Percentiles rank a stretch among this genome's conserved stretches.
Evolutionary conservation across 2,113 vertebrate species (phyloP).

Genomic region (Datnioides undecimradiatus): DNA sequence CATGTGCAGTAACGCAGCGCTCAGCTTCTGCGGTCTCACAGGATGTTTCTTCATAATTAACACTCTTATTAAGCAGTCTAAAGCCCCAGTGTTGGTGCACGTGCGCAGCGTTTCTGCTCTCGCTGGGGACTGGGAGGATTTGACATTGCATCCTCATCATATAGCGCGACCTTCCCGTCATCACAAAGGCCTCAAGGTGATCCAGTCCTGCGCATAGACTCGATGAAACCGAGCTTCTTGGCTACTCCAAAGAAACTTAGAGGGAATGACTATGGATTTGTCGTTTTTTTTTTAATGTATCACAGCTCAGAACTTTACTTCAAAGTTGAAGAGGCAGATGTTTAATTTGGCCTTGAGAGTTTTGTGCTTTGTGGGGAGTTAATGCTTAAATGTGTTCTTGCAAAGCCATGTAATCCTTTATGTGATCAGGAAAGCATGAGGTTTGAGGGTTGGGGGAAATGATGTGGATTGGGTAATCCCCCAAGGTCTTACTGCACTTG

Average conservation of each 20-base stretch:
- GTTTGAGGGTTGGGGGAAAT: conserved; percentile 73
- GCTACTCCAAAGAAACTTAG: background rate
- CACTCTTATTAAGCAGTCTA: background rate
- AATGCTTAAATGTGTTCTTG: conserved; percentile 71
- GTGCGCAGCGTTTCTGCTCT: conserved; percentile 1
- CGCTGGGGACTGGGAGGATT: background rate
- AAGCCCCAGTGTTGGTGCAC: background rate
- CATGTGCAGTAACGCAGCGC: background rate
- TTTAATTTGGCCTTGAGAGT: conserved; percentile 69
- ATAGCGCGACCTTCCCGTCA: conserved; percentile 18
- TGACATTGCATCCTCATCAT: conserved; percentile 6
- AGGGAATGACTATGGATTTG: background rate
- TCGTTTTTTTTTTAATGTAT: conserved; percentile 22
- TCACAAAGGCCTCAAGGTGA: background rate
- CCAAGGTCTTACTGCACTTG: conserved; percentile 74
- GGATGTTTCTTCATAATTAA: conserved; percentile 17
- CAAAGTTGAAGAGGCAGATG: conserved; percentile 52
- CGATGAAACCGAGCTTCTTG: background rate
- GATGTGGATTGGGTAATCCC: conserved; percentile 81
- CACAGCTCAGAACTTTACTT: conserved; percentile 31
- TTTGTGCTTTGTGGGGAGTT: conserved; percentile 60
- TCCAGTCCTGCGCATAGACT: background rate
- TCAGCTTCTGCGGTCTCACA: background rate
- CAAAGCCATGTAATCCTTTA: conserved; percentile 77
- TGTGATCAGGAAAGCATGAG: conserved; percentile 76